phyloP scores from a whole-genome alignment of 2,113 vertebrate genomes.

The Diphyllodes magnificus region DNA sequence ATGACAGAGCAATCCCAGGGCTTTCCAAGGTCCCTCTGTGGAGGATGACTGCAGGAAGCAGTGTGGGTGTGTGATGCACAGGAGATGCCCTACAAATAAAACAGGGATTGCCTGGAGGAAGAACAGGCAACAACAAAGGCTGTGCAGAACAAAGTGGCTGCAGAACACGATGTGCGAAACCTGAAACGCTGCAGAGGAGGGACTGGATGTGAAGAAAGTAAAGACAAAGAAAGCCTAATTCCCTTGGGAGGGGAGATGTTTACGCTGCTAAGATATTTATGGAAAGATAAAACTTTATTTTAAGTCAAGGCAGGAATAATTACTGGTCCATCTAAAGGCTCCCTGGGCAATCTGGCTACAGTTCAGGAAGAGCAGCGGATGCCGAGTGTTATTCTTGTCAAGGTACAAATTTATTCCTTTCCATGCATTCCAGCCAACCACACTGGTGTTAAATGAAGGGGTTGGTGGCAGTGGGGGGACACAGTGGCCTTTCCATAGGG shows the following conservation, averaged over 20 bases:
- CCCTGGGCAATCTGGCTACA: background rate
- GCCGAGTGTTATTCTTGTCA: background rate
- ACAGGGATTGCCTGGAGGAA: background rate
- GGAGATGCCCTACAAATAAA: slow-evolving; percentile 41
- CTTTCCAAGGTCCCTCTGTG: background rate
- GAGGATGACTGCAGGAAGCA: slow-evolving; percentile 6
- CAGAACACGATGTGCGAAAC: background rate
- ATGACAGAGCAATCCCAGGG: background rate
- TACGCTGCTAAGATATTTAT: background rate
- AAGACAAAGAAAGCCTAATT: background rate
- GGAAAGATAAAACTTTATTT: background rate
- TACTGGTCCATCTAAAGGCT: background rate
- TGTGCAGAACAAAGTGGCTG: background rate
- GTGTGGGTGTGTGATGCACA: background rate
- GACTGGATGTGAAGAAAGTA: background rate
- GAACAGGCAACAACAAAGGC: slow-evolving; percentile 28
- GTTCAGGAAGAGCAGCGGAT: background rate
- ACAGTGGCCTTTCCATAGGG: background rate
- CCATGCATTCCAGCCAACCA: background rate
- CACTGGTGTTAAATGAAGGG: background rate
- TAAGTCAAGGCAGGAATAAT: background rate
- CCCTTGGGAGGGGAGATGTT: background rate
- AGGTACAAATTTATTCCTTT: background rate
- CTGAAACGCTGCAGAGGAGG: background rate
- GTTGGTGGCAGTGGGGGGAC: background rate